phyloP scores from a whole-genome alignment of 1,140 invertebrate genomes.

The Drosophila willistoni region DNA sequence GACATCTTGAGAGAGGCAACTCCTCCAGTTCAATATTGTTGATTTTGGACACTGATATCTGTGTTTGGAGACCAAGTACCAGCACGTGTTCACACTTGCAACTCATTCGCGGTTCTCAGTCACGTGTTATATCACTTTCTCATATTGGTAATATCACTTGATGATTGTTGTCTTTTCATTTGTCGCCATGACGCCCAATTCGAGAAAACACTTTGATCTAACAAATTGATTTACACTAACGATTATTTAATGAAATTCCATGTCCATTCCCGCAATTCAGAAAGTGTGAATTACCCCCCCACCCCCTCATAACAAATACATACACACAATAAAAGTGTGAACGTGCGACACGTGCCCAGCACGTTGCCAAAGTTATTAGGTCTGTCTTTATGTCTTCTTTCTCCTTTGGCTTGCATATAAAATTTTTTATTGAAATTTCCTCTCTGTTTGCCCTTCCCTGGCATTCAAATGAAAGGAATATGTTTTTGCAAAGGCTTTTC shows the following conservation, averaged over 20 bases:
- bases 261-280: slow-evolving; percentile 24
- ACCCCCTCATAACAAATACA: slow-evolving; percentile 15
- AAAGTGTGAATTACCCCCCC: slow-evolving; percentile 71
- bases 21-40: slow-evolving; percentile 55
- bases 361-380: slow-evolving; percentile 51
- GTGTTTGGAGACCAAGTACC: neutral
- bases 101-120: slow-evolving; percentile 50
- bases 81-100: slow-evolving; percentile 73
- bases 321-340: slow-evolving; percentile 34
- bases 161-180: slow-evolving; percentile 74
- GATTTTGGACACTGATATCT: slow-evolving; percentile 71
- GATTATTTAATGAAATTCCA: slow-evolving; percentile 81
- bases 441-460: slow-evolving; percentile 26
- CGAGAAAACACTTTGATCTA: slow-evolving; percentile 61
- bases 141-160: slow-evolving; percentile 68
- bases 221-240: slow-evolving; percentile 81
- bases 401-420: slow-evolving; percentile 1
- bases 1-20: neutral
- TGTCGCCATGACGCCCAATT: slow-evolving; percentile 71
- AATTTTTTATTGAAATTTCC: slow-evolving; percentile 22
- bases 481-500: slow-evolving; percentile 17
- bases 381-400: slow-evolving; percentile 27
- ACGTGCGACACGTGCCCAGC: slow-evolving; percentile 60
- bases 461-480: slow-evolving; percentile 20
- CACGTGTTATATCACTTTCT: slow-evolving; percentile 50